Evolutionary conservation across 2,888 invertebrate genomes (phyloP).

Genomic region (Luperina testacea): DNA sequence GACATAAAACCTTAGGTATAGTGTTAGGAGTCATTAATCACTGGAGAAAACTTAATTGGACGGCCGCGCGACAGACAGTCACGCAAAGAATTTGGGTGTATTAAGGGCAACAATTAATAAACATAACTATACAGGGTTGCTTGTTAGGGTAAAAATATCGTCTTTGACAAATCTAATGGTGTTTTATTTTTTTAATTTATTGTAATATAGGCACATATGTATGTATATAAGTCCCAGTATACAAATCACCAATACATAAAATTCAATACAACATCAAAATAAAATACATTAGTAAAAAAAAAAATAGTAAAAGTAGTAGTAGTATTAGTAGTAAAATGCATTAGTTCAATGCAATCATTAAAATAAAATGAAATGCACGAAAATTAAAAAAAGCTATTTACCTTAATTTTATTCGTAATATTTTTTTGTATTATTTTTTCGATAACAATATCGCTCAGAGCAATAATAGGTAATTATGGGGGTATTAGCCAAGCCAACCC

Average conservation of each 20-base stretch:
- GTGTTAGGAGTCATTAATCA: conserved; percentile 80
- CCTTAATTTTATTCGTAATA: not conserved
- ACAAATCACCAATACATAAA: not conserved
- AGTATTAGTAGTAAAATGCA: too few species aligned
- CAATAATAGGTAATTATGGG: not conserved
- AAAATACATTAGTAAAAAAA: too few species aligned
- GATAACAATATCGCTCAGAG: not conserved
- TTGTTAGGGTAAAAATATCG: too few species aligned
- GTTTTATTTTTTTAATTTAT: not conserved
- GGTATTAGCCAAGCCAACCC: not conserved
- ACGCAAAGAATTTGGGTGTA: conserved; percentile 71
- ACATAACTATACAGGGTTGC: conserved; percentile 26
- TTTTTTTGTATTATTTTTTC: not conserved
- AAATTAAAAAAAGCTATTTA: not conserved
- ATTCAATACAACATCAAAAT: too few species aligned
- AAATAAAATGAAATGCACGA: not conserved
- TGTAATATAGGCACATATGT: not conserved
- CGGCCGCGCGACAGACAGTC: conserved; percentile 76
- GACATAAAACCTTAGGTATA: conserved; percentile 60
- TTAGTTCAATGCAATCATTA: too few species aligned
- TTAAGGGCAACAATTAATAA: conserved; percentile 23
- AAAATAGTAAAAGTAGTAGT: too few species aligned
- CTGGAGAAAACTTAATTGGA: conserved; percentile 85
- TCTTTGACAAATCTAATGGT: not conserved
- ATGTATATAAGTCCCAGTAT: not conserved